A percentile compares a stretch with the other conserved stretches of the same genome.
These are phyloP conservation scores for Xanthostigma xanthostigma DNA, from an alignment of 2,888 invertebrate genomes.

Conservation along the genomic window DNA sequence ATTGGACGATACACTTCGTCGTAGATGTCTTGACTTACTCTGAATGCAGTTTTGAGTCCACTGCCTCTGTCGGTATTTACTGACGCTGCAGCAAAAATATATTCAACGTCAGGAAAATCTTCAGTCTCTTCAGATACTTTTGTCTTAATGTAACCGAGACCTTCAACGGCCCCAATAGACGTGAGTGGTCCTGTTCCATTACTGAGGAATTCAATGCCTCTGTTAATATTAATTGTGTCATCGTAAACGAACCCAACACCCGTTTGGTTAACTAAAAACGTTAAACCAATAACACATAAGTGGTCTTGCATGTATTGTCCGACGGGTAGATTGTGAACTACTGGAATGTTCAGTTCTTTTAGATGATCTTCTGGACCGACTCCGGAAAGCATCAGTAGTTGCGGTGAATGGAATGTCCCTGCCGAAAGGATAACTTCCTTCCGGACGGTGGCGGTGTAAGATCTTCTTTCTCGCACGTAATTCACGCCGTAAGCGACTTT, in stretches of 20 bases:
- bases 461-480: constrained; percentile 34
- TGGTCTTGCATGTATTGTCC: constrained; percentile 55
- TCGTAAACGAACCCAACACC: constrained; percentile 25
- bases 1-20: constrained; percentile 29
- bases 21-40: constrained; percentile 31
- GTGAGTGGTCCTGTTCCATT: constrained; percentile 37
- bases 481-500: constrained; percentile 48
- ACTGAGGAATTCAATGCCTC: constrained; percentile 26
- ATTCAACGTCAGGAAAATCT: constrained; percentile 48
- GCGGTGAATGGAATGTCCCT: constrained; percentile 71
- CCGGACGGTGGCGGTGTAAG: constrained; percentile 35
- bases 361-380: constrained; percentile 42
- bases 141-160: constrained; percentile 41
- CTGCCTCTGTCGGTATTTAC: constrained; percentile 38
- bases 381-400: constrained; percentile 71
- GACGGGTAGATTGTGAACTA: constrained; percentile 45
- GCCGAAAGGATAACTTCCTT: constrained; percentile 67
- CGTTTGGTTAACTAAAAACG: constrained; percentile 35
- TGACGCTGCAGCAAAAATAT: constrained; percentile 41
- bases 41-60: constrained; percentile 13
- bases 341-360: constrained; percentile 37
- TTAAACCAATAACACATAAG: constrained; percentile 40
- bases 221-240: constrained; percentile 24
- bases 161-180: constrained; percentile 39
- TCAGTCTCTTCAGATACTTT: constrained; percentile 34